phyloP scores from a whole-genome alignment of 2,113 vertebrate species.

The Bolborhynchus lineola region DNA sequence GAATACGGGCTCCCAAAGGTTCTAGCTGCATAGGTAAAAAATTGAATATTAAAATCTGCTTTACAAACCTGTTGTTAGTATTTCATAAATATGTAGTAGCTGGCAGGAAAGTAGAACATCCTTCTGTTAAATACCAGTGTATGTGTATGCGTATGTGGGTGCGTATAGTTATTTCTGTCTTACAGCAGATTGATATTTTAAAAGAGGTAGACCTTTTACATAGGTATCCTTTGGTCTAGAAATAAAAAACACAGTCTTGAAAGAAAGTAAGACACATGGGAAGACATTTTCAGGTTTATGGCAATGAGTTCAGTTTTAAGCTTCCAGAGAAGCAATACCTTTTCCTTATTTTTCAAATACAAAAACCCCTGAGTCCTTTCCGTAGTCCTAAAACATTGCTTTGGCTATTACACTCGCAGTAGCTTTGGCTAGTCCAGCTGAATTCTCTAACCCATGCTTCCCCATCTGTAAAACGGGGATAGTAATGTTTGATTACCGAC shows the following conservation, averaged over 20 bases:
- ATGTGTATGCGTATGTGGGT: not conserved
- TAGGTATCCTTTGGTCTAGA: not conserved
- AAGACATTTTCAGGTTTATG: not conserved
- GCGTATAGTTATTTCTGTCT: not conserved
- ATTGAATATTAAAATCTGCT: constrained; percentile 64
- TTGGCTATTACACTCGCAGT: not conserved
- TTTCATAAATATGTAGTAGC: constrained; percentile 64
- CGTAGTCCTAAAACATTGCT: not conserved
- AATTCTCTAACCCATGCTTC: not conserved
- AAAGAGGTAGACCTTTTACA: constrained; percentile 21
- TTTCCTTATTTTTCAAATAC: not conserved
- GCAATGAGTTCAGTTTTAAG: not conserved
- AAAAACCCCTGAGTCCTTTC: not conserved
- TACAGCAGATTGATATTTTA: constrained; percentile 18
- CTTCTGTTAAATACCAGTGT: constrained; percentile 12
- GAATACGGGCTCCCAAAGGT: constrained; percentile 56
- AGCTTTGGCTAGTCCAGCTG: not conserved
- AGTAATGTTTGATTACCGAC: constrained; percentile 2
- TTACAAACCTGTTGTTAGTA: constrained; percentile 50
- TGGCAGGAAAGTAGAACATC: constrained; percentile 8
- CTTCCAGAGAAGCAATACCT: not conserved
- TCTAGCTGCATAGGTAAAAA: constrained; percentile 44
- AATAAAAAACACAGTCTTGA: constrained; percentile 17
- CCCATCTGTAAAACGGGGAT: not conserved
- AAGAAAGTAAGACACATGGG: not conserved